A percentile compares a stretch with the other conserved stretches of the same genome.
phyloP scores from a whole-genome alignment of 1,140 invertebrate species.

The Scaptodrosophila lebanonensis region DNA sequence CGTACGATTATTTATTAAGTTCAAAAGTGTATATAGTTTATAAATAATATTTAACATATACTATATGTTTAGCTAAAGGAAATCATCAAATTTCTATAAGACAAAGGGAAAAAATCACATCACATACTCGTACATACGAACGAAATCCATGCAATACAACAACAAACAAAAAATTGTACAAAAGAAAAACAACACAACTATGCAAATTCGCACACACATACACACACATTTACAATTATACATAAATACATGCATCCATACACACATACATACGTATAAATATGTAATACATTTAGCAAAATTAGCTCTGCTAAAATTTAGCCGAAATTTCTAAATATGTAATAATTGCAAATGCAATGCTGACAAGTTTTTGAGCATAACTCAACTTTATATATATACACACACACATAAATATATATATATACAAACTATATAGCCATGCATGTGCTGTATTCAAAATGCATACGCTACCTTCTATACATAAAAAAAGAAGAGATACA shows the following conservation, averaged over 20 bases:
- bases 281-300: conserved; percentile 53
- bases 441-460: too few relatives aligned
- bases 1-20: conserved; percentile 32
- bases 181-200: conserved; percentile 22
- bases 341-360: conserved; percentile 44
- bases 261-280: conserved; percentile 9
- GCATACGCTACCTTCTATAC: conserved; percentile 4
- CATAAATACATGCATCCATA: conserved; percentile 3
- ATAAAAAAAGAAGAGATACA: conserved; percentile 21
- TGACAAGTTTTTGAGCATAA: conserved; percentile 63
- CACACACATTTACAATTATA: conserved; percentile 5
- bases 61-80: conserved; percentile 24
- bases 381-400: conserved; percentile 54
- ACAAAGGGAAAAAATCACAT: conserved; percentile 4
- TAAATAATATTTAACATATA: conserved; percentile 26
- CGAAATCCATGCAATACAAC: conserved; percentile 20
- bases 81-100: conserved; percentile 37
- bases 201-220: conserved; percentile 24
- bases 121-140: conserved; percentile 1
- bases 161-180: too few relatives aligned
- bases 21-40: conserved; percentile 37
- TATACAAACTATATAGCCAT: too few relatives aligned
- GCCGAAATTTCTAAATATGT: conserved; percentile 20
- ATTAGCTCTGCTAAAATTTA: conserved; percentile 51
- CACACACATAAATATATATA: conserved; percentile 35